Evolutionary conservation across 2,888 invertebrate species (phyloP).

Genomic region (Acleris emargana): DNA sequence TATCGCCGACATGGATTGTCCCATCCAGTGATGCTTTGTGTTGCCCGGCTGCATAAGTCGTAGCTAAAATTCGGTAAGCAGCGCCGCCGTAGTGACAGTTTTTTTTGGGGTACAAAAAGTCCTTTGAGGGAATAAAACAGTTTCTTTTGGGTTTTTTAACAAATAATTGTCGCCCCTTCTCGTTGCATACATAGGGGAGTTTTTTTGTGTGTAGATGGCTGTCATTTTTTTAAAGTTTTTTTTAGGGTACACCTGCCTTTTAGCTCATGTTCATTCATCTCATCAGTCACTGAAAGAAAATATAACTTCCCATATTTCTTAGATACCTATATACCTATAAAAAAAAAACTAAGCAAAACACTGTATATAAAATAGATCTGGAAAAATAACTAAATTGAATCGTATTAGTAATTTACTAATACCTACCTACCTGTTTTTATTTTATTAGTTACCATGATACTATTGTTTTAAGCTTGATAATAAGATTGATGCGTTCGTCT

Average conservation of each 20-base stretch:
- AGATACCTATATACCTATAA: no score
- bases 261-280: not conserved
- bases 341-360: not conserved
- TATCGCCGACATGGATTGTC: slow-evolving; percentile 52
- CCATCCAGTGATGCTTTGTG: slow-evolving; percentile 48
- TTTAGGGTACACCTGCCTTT: slow-evolving; percentile 25
- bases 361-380: no score
- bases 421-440: no score
- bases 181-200: slow-evolving; percentile 58
- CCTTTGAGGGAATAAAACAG: slow-evolving; percentile 37
- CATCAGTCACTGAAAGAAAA: not conserved
- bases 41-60: slow-evolving; percentile 52
- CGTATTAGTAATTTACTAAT: no score
- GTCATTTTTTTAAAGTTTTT: slow-evolving; percentile 29
- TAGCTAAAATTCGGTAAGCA: slow-evolving; percentile 64
- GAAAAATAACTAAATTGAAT: no score
- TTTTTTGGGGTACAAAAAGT: slow-evolving; percentile 60
- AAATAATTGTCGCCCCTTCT: slow-evolving; percentile 70
- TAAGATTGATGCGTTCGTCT: no score
- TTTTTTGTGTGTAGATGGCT: slow-evolving; percentile 50
- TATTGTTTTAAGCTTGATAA: no score
- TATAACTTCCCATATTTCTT: not conserved
- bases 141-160: slow-evolving; percentile 50
- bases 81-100: slow-evolving; percentile 52
- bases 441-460: no score